These are phyloP conservation scores for Canis aureus DNA, from an alignment of 2,113 vertebrate species.

Conservation along the genomic window DNA sequence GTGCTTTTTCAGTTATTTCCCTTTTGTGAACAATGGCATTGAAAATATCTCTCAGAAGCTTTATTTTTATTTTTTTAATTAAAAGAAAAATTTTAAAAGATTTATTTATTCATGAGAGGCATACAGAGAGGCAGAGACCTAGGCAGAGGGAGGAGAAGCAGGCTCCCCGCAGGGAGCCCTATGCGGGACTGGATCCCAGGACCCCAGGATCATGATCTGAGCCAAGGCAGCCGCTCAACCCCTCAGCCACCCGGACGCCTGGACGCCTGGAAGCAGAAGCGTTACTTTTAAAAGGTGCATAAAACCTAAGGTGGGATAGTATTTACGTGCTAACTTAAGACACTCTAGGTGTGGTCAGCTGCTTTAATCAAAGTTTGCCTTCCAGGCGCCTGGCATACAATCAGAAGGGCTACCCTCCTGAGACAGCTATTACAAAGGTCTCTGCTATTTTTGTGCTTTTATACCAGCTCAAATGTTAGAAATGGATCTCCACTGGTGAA, in stretches of 20 bases:
- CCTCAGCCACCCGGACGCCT: too few species aligned
- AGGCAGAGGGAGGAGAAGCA: too few species aligned
- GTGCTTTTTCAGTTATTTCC: background rate
- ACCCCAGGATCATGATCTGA: too few species aligned
- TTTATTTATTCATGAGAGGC: too few species aligned
- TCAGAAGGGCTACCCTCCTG: background rate
- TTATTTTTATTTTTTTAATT: background rate
- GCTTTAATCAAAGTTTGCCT: background rate
- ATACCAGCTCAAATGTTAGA: slow-evolving; percentile 59
- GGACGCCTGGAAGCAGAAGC: too few species aligned
- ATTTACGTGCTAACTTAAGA: background rate
- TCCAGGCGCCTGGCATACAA: background rate
- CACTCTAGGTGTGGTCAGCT: background rate
- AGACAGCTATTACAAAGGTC: slow-evolving; percentile 13
- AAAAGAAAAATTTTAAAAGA: too few species aligned
- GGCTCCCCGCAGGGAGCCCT: too few species aligned
- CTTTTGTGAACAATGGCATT: background rate
- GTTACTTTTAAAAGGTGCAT: background rate
- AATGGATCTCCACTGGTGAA: slow-evolving; percentile 37
- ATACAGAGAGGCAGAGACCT: too few species aligned
- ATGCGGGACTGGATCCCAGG: too few species aligned
- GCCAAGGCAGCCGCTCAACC: too few species aligned
- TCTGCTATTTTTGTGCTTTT: slow-evolving; percentile 62
- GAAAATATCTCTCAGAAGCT: background rate
- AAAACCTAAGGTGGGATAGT: background rate